Evolutionary conservation across 1,140 invertebrate species (phyloP).

Genomic region (Thaumatotibia leucotreta): DNA sequence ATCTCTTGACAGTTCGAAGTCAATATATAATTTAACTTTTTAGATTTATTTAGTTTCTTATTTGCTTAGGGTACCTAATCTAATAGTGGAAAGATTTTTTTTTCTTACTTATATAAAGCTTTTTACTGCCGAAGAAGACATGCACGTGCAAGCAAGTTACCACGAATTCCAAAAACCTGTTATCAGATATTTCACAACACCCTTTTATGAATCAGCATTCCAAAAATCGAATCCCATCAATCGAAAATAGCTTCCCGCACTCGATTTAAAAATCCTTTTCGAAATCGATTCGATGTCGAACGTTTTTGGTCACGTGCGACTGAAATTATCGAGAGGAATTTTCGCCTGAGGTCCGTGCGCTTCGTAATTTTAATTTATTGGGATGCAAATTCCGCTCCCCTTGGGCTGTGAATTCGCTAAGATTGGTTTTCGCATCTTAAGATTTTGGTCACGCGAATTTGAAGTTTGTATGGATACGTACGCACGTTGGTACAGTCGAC

Average conservation of each 20-base stretch:
- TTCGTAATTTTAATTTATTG: conserved; percentile 22
- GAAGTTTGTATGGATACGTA: background rate
- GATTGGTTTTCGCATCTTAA: conserved; percentile 11
- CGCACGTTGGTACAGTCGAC: background rate
- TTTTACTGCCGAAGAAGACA: too few relatives aligned
- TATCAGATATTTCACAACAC: background rate
- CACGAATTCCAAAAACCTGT: background rate
- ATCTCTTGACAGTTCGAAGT: too few relatives aligned
- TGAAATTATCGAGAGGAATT: conserved; percentile 29
- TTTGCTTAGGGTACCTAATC: too few relatives aligned
- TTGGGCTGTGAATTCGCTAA: conserved; percentile 5
- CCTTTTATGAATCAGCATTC: background rate
- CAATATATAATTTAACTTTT: too few relatives aligned
- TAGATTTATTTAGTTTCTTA: too few relatives aligned
- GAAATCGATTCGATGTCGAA: conserved; percentile 30
- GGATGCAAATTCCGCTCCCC: conserved; percentile 18
- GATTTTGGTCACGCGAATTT: background rate
- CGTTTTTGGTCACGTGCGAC: conserved; percentile 14
- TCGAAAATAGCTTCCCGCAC: background rate
- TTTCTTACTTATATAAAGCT: too few relatives aligned
- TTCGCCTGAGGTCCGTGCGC: conserved; percentile 13
- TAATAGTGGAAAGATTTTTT: too few relatives aligned
- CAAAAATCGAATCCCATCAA: background rate
- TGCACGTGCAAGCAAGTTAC: too few relatives aligned
- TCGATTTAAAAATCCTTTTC: conserved; percentile 16